phyloP scores from a whole-genome alignment of 2,113 vertebrate genomes.

The Turdus rufiventris region DNA sequence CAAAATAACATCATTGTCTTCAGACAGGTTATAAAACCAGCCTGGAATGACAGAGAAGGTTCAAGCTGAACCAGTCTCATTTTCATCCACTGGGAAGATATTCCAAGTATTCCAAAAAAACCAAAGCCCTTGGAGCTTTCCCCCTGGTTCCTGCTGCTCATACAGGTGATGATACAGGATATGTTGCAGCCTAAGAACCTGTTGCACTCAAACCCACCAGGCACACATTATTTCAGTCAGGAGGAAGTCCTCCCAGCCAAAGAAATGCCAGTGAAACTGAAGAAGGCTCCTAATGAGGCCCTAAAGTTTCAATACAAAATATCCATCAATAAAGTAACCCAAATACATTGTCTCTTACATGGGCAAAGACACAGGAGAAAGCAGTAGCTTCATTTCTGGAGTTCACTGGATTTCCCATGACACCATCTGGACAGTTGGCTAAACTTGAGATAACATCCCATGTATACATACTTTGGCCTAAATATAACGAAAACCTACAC shows the following conservation, averaged over 20 bases:
- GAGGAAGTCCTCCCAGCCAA: not conserved
- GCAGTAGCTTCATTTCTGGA: not conserved
- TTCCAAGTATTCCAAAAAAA: not conserved
- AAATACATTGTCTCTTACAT: not conserved
- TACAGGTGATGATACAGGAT: not conserved
- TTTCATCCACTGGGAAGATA: not conserved
- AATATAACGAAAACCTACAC: not conserved
- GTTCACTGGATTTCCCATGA: not conserved
- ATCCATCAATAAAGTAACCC: not conserved
- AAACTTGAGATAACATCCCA: not conserved
- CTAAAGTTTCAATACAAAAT: not conserved
- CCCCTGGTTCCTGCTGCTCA: not conserved
- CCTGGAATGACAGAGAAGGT: not conserved
- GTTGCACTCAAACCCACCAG: not conserved
- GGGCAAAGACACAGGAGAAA: not conserved
- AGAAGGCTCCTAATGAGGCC: not conserved
- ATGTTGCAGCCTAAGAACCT: not conserved
- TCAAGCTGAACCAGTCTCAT: not conserved
- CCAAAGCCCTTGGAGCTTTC: not conserved
- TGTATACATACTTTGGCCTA: not conserved
- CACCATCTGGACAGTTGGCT: not conserved
- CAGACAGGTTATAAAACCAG: not conserved
- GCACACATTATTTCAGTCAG: not conserved
- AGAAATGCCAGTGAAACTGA: not conserved
- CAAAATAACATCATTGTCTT: not conserved